Base-by-base conservation (phyloP, 1,140 invertebrate genomes). In the Drosophila punjabiensis region DNA sequence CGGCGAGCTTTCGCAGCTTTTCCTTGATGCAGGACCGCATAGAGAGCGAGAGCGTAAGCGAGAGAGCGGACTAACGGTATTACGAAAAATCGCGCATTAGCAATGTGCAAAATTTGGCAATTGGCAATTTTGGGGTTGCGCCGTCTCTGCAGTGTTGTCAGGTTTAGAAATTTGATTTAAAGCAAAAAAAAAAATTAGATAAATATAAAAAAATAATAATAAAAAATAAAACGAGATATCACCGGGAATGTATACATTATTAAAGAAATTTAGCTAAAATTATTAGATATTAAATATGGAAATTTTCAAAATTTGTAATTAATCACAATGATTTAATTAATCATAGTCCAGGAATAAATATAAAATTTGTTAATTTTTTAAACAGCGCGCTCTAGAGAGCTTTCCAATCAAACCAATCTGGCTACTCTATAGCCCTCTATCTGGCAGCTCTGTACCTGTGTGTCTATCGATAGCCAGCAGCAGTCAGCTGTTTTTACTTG, bases 401-500 rank as follows among this genome's bases (percentile, higher is more conserved):
- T 41, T 1, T 5, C 5, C 2, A 24, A 24, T 0, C 6, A 3
- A 58, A 13, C 4, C 11, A 18, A 16, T 64, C 24, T 58, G 62
- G 33, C 33, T 16, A 7, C 50, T 16, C 8, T 18, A 8, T 7
- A 5, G 4, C 3, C 4, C 13, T 2, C 11, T 14, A 30, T 41
- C 24, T 65, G 62, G 50, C n/a, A 65, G 28, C 50, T 18, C n/a
- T 32, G 10, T 18, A 4, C 1, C 0, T 24, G 5, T 14, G 20
- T 32, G 18, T 3, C 33, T 35, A 48, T 67, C 65, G 65, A 67
- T 67, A 64, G 1, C 8, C 28, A 16, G 20, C 3, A 35, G n/a
- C n/a, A 24, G 33, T 47, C 62, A 52, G 59, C 62, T 48, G 43
- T 62, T 50, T 28, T 18, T 41, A 13, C 71, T 73, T 73, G 71